Conservation (phyloP, 2,113 vertebrate genomes). For the Malurus alboscapulatus region DNA sequence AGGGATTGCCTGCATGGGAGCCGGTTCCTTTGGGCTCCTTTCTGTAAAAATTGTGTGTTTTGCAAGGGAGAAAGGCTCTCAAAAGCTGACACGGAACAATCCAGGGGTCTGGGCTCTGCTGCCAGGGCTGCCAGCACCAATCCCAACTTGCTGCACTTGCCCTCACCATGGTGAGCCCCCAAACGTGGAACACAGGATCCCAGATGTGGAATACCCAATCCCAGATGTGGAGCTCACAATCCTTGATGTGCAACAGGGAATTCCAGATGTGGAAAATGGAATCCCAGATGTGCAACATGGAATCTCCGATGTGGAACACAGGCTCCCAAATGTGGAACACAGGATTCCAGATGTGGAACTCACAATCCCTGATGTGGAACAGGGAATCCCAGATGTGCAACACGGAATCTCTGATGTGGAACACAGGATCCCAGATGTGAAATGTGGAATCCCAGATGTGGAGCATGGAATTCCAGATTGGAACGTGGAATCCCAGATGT, state of each 20-base stretch:
- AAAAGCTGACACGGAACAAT: background rate
- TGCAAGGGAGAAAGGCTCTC: background rate
- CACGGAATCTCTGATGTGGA: background rate
- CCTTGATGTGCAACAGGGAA: background rate
- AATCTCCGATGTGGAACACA: background rate
- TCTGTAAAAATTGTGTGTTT: background rate
- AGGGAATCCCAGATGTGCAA: background rate
- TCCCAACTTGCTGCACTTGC: fast-evolving
- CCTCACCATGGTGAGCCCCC: background rate
- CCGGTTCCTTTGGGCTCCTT: background rate
- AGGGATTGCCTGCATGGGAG: background rate
- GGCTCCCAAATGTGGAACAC: background rate
- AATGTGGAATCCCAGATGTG: no score
- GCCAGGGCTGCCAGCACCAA: background rate
- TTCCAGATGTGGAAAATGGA: background rate
- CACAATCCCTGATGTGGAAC: background rate
- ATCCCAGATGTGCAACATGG: background rate
- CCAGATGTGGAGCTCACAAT: no score
- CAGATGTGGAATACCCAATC: background rate
- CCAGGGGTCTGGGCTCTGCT: fast-evolving
- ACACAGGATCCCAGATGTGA: background rate
- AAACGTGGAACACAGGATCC: background rate
- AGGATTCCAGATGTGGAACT: background rate
- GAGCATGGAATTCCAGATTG: no score
- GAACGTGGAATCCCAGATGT: no score